Percentiles rank a stretch among this genome's conserved stretches.
These are phyloP conservation scores for Theristicus caerulescens DNA, from an alignment of 2,113 vertebrate species.

Conservation along the genomic window DNA sequence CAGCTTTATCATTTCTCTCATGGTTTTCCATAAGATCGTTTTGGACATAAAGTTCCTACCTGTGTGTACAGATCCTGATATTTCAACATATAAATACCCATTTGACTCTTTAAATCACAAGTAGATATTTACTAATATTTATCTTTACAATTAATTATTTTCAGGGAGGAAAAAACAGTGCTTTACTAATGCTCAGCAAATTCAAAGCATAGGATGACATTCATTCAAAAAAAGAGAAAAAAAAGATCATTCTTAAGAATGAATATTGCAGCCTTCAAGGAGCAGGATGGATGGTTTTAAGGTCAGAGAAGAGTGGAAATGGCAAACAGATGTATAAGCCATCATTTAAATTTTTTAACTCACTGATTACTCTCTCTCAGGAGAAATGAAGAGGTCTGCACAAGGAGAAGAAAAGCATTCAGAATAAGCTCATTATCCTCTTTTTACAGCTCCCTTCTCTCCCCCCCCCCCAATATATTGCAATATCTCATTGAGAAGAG, in stretches of 20 bases:
- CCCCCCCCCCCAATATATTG: neutral
- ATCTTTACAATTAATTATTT: neutral
- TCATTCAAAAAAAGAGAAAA: neutral
- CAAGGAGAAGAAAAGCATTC: neutral
- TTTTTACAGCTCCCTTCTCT: neutral
- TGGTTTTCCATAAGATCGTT: neutral
- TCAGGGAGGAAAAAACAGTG: accelerated
- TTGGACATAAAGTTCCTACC: neutral
- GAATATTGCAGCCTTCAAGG: neutral
- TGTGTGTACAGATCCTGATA: neutral
- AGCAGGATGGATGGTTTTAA: neutral
- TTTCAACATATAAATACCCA: neutral
- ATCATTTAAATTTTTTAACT: neutral
- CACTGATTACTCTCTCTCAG: neutral
- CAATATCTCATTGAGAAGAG: neutral
- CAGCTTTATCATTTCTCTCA: neutral
- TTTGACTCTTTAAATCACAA: neutral
- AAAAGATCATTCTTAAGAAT: neutral
- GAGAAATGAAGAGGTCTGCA: neutral
- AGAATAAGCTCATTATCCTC: conserved; percentile 12
- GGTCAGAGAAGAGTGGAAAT: neutral
- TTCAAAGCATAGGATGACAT: neutral
- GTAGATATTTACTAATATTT: neutral
- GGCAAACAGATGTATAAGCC: neutral
- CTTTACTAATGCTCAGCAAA: neutral